Conservation (phyloP, 1,140 invertebrate species). For the Zaprionus inermis region DNA sequence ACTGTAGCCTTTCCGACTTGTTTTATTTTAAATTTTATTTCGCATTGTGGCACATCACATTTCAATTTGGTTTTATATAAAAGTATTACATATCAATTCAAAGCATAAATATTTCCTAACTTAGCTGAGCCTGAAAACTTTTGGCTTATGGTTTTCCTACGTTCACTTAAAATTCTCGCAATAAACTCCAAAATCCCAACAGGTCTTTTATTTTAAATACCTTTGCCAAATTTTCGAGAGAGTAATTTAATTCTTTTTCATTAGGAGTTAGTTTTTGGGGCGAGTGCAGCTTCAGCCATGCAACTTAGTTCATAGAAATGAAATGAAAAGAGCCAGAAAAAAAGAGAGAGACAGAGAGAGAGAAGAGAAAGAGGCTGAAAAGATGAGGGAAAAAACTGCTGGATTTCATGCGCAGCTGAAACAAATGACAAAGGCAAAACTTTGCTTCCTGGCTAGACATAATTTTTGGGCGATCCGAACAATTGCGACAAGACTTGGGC, state of each 20-base stretch:
- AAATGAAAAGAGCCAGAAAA: neutral
- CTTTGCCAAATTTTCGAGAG: neutral
- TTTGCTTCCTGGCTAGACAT: constrained; percentile 80
- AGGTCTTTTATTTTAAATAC: constrained; percentile 6
- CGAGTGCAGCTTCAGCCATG: constrained; percentile 24
- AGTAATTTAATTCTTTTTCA: constrained; percentile 30
- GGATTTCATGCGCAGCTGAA: constrained; percentile 50
- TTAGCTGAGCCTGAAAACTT: neutral
- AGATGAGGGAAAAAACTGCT: constrained; percentile 31
- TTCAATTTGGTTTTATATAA: neutral
- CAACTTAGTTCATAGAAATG: constrained; percentile 14
- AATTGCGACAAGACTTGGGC: constrained; percentile 38
- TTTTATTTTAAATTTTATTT: too few species aligned
- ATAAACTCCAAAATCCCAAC: neutral
- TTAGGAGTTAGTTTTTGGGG: constrained; percentile 19
- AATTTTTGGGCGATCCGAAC: constrained; percentile 65
- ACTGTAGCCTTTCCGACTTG: too few species aligned
- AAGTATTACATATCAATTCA: neutral
- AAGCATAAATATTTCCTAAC: neutral
- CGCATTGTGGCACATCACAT: too few species aligned
- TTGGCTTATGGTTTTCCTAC: neutral
- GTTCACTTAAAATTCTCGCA: neutral
- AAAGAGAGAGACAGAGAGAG: neutral
- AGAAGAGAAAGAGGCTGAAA: constrained; percentile 12
- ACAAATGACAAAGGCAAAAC: constrained; percentile 75